Evolutionary conservation across 2,113 vertebrate genomes (phyloP), one percentile per base, ranked within the genome.

Genomic region (Mesocricetus auratus): DNA sequence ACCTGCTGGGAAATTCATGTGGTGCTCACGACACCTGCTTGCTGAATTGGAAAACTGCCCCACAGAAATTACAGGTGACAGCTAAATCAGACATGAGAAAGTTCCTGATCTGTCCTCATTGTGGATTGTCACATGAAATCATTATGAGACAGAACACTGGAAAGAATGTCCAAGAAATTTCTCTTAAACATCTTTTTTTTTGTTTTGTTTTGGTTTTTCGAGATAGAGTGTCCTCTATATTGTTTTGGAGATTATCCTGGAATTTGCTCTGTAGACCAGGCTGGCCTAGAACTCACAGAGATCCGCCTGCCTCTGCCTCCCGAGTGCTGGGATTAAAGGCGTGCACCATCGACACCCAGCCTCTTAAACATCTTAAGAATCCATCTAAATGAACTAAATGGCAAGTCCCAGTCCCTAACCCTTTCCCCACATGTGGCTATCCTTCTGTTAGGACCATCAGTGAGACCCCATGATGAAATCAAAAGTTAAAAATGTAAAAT

Each of bases 401-500:
- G 79, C 91, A 73, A 85, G 39, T 26, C 68, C 10, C 11, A 79
- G 45, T 33, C 73, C 17, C 11, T 42, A 60, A 0, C 21, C 69
- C 12, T 90, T 42, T 56, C 17, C 60, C 33, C 24, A 78, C 58
- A 56, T 24, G 85, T 58, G 66, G 71, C 31, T 60, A 68, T 56
- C 69, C 45, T 87, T 83, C 39, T 73, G 19, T 53, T 66, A 3
- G 47, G 47, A 42, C 24, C 24, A 7, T 47, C 4, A 21, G 22
- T 45, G 36, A 24, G 29, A 87, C 19, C 29, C 24, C 39, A 53
- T 2, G 1, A 92, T 31, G 19, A 53, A 78, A 94, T 68, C 42
- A 81, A 79, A 93, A 93, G 71, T 90, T 93, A 79, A 83, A 89
- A 91, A 78, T 50, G 69, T 45, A 60, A 93, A 75, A 90, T 26